Percentiles rank a stretch among this genome's conserved stretches.
Conservation (phyloP, 1,140 invertebrate genomes). For the Nilaparvata lugens region DNA sequence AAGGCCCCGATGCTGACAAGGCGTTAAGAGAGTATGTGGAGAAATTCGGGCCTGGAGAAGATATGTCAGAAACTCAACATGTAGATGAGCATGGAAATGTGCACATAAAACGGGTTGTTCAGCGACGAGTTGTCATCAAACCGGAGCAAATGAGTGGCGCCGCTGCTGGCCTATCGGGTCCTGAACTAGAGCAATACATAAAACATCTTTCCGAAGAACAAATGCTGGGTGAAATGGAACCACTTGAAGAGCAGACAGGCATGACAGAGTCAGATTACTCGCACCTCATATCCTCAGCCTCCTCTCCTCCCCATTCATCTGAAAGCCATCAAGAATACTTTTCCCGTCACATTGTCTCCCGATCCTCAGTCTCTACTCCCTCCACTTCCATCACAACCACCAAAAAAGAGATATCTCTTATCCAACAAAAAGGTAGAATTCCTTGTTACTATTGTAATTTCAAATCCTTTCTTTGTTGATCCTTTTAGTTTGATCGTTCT, state of each 20-base stretch:
- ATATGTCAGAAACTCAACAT: slow-evolving; percentile 39
- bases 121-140: slow-evolving; percentile 39
- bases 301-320: slow-evolving; percentile 13
- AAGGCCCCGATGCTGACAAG: slow-evolving; percentile 41
- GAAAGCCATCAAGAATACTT: slow-evolving; percentile 15
- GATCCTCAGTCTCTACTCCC: background rate
- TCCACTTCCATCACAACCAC: slow-evolving; percentile 14
- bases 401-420: slow-evolving; percentile 17
- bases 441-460: slow-evolving; percentile 10
- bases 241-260: slow-evolving; percentile 1
- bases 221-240: background rate
- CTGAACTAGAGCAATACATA: slow-evolving; percentile 28
- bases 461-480: background rate
- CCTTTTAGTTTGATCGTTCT: too few relatives aligned
- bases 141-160: slow-evolving; percentile 28
- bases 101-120: slow-evolving; percentile 40
- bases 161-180: slow-evolving; percentile 21
- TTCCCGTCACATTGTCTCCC: slow-evolving; percentile 15
- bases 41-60: slow-evolving; percentile 41
- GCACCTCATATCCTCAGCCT: slow-evolving; percentile 7
- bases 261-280: slow-evolving; percentile 14
- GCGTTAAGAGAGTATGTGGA: slow-evolving; percentile 41
- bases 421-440: slow-evolving; percentile 22
- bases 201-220: slow-evolving; percentile 17
- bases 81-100: slow-evolving; percentile 42